Conservation (phyloP, 2,888 invertebrate genomes). For the Dolomedes plantarius region DNA sequence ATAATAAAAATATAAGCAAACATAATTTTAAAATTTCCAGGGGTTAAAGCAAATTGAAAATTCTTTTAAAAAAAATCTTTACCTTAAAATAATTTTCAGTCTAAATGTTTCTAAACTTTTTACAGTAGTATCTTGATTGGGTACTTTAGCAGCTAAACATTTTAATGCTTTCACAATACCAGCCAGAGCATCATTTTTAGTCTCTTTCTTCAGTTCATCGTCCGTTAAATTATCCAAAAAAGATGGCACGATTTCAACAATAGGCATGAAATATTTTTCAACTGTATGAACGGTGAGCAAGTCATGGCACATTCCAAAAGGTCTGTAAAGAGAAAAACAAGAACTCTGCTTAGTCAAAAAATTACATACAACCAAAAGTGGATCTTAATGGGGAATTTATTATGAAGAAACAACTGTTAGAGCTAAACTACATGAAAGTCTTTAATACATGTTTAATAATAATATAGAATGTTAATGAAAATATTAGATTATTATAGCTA, state of each 20-base stretch:
- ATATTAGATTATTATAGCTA: too few species aligned
- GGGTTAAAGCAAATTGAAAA: not conserved
- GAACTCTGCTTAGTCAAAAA: too few species aligned
- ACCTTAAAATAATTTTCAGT: constrained; percentile 94
- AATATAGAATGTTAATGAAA: too few species aligned
- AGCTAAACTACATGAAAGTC: too few species aligned
- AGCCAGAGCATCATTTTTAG: constrained; percentile 96
- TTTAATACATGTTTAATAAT: too few species aligned
- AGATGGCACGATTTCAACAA: constrained; percentile 92
- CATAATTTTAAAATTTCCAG: too few species aligned
- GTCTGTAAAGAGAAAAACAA: constrained; percentile 80
- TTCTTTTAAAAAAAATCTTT: constrained; percentile 82
- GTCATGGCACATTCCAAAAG: constrained; percentile 94
- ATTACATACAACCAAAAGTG: too few species aligned
- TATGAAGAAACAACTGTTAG: too few species aligned
- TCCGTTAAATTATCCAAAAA: constrained; percentile 94
- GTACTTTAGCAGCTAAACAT: constrained; percentile 89
- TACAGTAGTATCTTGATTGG: constrained; percentile 83
- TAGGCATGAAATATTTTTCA: constrained; percentile 93
- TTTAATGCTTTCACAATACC: constrained; percentile 95
- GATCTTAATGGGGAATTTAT: too few species aligned
- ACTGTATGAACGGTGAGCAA: constrained; percentile 92
- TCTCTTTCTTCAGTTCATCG: constrained; percentile 96
- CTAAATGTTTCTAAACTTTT: constrained; percentile 94
- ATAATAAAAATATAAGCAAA: too few species aligned